Evolutionary conservation across 2,797 vertebrate species (phyloP), one percentile per base, ranked within the genome.

Genomic region (Cynodonichthys magdalenae): DNA sequence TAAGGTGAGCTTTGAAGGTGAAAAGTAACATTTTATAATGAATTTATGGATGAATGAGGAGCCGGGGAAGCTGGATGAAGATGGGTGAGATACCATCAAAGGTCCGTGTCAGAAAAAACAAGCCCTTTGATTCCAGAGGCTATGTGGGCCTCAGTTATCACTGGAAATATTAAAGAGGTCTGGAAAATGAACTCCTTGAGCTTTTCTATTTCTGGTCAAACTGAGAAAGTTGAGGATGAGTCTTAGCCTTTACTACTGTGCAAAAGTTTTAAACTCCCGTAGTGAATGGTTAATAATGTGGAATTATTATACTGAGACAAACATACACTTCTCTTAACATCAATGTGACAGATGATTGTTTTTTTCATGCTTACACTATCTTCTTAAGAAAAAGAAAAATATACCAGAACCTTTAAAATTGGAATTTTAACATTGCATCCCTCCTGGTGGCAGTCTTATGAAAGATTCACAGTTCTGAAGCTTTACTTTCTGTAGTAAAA

Each of bases 11-110:
- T 59, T 65, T 65, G 51, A 59, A 54, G 51, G 56, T 71, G 54
- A 64, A 62, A 54, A 9, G 42, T 15, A 29, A 52, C 59, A 41
- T 41, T 34, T 18, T 65, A 28, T 63, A 52, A 69, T 57, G 46
- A 69, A 62, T 56, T 56, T 46, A 56, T 48, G 54, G 51, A 69
- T 56, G 66, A 57, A 55, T 24, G 20, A 15, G 31, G 51, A 61
- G 39, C 11, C 18, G 1, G 46, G 7, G 19, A 20, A 57, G 47
- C 41, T 54, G 44, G 4, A 31, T 34, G 41, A 59, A 42, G 50
- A 31, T 8, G n/a, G 28, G 28, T 51, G 45, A 49, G 45, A 59
- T 28, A n/a, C 47, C 45, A 54, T 73, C 59, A 63, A 63, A 60
- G 55, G 28, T 54, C 57, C 36, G 11, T 29, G 39, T 57, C 49